Percentiles rank a stretch among this genome's conserved stretches.
Evolutionary conservation across 1,140 invertebrate species (phyloP).

Genomic region (Cephus cinctus): DNA sequence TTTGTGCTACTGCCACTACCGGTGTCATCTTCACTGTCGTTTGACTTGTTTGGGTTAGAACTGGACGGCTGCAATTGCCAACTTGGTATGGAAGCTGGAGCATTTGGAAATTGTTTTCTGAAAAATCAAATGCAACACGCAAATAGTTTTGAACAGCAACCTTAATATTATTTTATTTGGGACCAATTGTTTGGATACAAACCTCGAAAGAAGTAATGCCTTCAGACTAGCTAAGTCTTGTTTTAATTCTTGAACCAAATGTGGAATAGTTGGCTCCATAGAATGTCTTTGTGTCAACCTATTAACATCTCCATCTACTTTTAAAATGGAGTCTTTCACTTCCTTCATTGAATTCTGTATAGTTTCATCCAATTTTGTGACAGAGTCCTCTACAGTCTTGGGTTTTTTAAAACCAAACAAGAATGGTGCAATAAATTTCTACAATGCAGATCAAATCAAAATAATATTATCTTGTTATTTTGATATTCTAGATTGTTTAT

Average conservation of each 20-base stretch:
- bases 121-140: slow-evolving; percentile 13
- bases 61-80: slow-evolving; percentile 64
- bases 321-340: slow-evolving; percentile 60
- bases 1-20: slow-evolving; percentile 54
- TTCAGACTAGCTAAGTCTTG: slow-evolving; percentile 75
- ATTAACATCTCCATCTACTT: slow-evolving; percentile 61
- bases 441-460: slow-evolving; percentile 29
- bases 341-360: slow-evolving; percentile 63
- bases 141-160: slow-evolving; percentile 3
- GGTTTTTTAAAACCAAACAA: slow-evolving; percentile 65
- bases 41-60: slow-evolving; percentile 43
- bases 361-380: slow-evolving; percentile 67
- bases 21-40: slow-evolving; percentile 50
- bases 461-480: not conserved
- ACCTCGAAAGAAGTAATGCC: slow-evolving; percentile 74
- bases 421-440: slow-evolving; percentile 67
- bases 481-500: slow-evolving; percentile 1
- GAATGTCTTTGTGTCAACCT: slow-evolving; percentile 56
- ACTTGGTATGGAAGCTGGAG: slow-evolving; percentile 71
- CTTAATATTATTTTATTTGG: slow-evolving; percentile 2
- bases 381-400: slow-evolving; percentile 62
- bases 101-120: slow-evolving; percentile 74
- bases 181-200: too few species aligned
- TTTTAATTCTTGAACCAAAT: slow-evolving; percentile 69
- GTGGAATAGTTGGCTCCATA: slow-evolving; percentile 53